Evolutionary conservation across 2,888 invertebrate genomes (phyloP).

Genomic region (Stenodera caucasica): DNA sequence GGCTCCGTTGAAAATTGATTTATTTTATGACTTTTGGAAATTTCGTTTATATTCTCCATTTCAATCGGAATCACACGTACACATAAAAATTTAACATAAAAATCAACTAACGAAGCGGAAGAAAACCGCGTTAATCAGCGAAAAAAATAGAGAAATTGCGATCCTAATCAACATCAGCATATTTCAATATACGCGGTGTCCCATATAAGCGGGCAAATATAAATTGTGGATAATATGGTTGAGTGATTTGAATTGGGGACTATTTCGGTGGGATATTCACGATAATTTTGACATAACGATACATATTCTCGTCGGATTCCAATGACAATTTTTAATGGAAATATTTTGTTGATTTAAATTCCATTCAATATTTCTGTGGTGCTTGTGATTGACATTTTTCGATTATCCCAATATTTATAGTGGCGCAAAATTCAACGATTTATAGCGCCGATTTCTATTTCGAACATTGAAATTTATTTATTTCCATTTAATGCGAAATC

Average conservation of each 20-base stretch:
- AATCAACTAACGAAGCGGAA: background rate
- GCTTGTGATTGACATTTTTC: constrained; percentile 46
- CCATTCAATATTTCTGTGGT: constrained; percentile 41
- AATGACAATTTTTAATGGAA: constrained; percentile 22
- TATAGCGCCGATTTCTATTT: constrained; percentile 10
- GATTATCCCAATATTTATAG: constrained; percentile 46
- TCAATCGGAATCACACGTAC: background rate
- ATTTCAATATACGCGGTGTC: background rate
- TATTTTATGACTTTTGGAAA: background rate
- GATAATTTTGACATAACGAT: background rate
- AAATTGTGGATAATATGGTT: too few relatives aligned
- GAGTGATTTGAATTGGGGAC: too few relatives aligned
- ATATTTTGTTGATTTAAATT: constrained; percentile 27
- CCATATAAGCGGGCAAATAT: too few relatives aligned
- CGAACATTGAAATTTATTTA: constrained; percentile 13
- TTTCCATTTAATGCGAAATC: constrained; percentile 13
- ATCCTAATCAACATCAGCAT: background rate
- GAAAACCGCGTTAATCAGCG: background rate
- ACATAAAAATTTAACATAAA: background rate
- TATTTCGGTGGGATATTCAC: too few relatives aligned
- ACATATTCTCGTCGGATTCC: constrained; percentile 22
- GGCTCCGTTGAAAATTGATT: background rate
- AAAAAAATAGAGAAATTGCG: background rate
- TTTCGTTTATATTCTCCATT: background rate
- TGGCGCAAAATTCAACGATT: constrained; percentile 29